Evolutionary conservation across 1,140 invertebrate species (phyloP).

Genomic region (Aradophagus sp.): DNA sequence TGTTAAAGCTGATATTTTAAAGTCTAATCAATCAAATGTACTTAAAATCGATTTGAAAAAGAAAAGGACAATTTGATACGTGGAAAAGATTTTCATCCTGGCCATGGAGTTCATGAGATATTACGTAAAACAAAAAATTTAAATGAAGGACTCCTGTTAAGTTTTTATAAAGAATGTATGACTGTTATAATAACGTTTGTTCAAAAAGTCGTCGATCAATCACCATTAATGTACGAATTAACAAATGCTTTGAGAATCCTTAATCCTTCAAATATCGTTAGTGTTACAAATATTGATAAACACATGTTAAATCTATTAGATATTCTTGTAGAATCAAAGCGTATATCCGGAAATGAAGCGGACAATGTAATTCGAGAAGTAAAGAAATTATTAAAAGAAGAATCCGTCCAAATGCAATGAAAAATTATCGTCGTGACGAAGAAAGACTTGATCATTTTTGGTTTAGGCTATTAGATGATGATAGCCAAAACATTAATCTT

Average conservation of each 20-base stretch:
- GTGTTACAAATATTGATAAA: conserved; percentile 1
- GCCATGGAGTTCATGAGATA: neutral
- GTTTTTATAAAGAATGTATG: conserved; percentile 13
- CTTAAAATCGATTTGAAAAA: conserved; percentile 10
- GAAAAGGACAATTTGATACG: conserved; percentile 3
- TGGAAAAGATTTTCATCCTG: conserved; percentile 3
- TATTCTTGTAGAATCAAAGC: conserved; percentile 17
- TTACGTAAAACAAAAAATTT: conserved; percentile 4
- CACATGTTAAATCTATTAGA: conserved; percentile 16
- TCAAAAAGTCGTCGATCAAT: conserved; percentile 23
- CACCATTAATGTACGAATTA: conserved; percentile 34
- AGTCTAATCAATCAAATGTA: no score
- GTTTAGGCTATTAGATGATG: conserved; percentile 9
- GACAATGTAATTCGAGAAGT: conserved; percentile 23
- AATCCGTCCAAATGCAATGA: conserved; percentile 13
- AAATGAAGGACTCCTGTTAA: neutral
- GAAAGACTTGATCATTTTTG: conserved; percentile 38
- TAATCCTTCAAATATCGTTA: conserved; percentile 9
- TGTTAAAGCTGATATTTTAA: neutral
- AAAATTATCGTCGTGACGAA: conserved; percentile 15
- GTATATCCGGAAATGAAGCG: conserved; percentile 27
- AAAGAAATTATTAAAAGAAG: conserved; percentile 9
- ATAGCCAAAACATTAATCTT: conserved; percentile 4
- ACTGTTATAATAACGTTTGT: neutral
- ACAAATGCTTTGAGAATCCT: conserved; percentile 30